A percentile compares a stretch with the other conserved stretches of the same genome.
Evolutionary conservation across 2,797 vertebrate species (phyloP).

Genomic region (Mustela erminea): DNA sequence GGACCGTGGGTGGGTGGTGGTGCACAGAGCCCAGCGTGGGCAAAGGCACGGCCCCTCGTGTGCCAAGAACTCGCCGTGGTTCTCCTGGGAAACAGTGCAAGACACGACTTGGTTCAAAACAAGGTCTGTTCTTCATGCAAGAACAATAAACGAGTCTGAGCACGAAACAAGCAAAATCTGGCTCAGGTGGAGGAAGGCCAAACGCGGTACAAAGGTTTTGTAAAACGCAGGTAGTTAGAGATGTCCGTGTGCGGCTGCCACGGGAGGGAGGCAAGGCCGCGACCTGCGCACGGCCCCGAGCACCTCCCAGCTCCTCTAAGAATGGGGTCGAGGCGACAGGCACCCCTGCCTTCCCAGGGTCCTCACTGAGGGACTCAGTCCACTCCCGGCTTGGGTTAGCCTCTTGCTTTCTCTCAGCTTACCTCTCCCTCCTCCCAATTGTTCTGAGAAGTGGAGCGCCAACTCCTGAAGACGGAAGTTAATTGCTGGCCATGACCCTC

Average conservation of each 20-base stretch:
- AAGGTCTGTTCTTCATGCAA: not conserved
- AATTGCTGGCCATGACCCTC: not conserved
- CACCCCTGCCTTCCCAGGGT: not conserved
- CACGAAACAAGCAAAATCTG: not conserved
- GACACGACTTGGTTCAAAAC: not conserved
- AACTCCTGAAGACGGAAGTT: not conserved
- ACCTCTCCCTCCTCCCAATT: not conserved
- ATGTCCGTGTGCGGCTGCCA: not conserved
- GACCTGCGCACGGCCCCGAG: not conserved
- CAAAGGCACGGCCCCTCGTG: not conserved
- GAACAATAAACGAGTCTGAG: not conserved
- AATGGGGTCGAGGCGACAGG: fast-evolving
- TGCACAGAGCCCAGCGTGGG: too few species aligned
- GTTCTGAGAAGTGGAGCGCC: not conserved
- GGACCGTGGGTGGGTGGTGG: not conserved
- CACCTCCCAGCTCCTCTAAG: not conserved
- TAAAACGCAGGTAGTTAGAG: not conserved
- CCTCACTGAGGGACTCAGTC: not conserved
- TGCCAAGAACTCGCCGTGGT: not conserved
- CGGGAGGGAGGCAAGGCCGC: not conserved
- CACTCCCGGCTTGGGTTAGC: too few species aligned
- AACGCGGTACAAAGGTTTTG: too few species aligned
- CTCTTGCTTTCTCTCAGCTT: not conserved
- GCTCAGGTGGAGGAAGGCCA: not conserved
- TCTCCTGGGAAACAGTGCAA: not conserved